phyloP scores from a whole-genome alignment of 2,113 vertebrate genomes.

The Saguinus imperator region DNA sequence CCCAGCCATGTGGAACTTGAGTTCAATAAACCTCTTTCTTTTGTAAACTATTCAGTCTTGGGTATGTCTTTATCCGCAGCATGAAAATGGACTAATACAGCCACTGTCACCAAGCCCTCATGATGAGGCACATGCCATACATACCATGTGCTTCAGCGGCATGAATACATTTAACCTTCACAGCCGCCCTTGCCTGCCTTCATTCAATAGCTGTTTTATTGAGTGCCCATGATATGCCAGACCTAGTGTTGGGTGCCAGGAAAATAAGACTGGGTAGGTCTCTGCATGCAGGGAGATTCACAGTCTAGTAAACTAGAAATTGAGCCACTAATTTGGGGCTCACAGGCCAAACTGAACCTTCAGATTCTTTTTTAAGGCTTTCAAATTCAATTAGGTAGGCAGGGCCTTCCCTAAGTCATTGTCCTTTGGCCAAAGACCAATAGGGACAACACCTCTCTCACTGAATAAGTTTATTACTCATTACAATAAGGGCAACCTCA shows the following conservation, averaged over 20 bases:
- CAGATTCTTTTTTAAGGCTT: not conserved
- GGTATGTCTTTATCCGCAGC: no score
- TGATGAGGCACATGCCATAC: fast-evolving
- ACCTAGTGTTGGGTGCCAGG: not conserved
- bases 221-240: not conserved
- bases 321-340: not conserved
- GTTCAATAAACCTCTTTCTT: no score
- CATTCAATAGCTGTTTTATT: not conserved
- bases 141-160: fast-evolving
- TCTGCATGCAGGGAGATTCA: not conserved
- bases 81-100: no score
- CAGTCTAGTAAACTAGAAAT: not conserved
- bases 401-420: not conserved
- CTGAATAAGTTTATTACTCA: not conserved
- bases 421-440: not conserved
- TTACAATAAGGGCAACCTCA: not conserved
- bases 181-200: not conserved
- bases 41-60: no score
- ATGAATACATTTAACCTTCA: fast-evolving
- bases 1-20: no score
- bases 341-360: not conserved
- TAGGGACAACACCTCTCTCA: not conserved
- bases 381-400: not conserved
- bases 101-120: not conserved
- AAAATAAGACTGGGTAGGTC: not conserved